Base-by-base conservation (phyloP, 2,888 invertebrate species). In the Thelaira solivaga region DNA sequence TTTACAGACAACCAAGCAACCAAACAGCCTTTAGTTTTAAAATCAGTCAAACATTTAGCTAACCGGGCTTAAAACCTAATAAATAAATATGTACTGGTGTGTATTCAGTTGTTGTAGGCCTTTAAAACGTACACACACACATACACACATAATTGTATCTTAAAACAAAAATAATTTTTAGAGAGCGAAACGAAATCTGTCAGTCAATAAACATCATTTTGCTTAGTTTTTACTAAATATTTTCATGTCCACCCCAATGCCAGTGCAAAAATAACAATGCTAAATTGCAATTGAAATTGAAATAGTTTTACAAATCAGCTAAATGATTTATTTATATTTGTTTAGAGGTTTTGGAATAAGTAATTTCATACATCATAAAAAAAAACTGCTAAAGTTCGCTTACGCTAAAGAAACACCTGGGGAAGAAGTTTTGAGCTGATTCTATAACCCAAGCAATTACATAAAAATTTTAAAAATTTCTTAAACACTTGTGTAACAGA, bases 251-350 rank as follows among this genome's bases (percentile, higher is more conserved):
- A 74, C 49, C 59, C 49, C 49, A 74, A 74, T 74, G 67, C 43
- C 65, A 73, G 26, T 26, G 16, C 24, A 47, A 57, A 49, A 41
- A 49, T 6, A 31, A 67, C 16, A 53, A 41, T n/a, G n/a, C n/a
- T n/a, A n/a, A n/a, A n/a, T n/a, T n/a, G n/a, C n/a, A n/a, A 43
- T 2, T 49, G n/a, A 10, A 64, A 65, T 67, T 51, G 65, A 73
- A 61, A 53, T 67, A 59, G 67, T 53, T 74, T 59, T 45, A 67
- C 34, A 67, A 74, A 61, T 74, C 67, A 61, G 36, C 22, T 53
- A 34, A 67, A 20, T 51, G 34, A 43, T 65, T 13, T 34, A 34
- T n/a, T n/a, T n/a, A n/a, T n/a, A n/a, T n/a, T n/a, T 65, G 59
- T 67, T 34, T 65, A 24, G 22, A 8, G 16, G 26, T 49, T 65